Evolutionary conservation across 2,888 invertebrate genomes (phyloP).

Genomic region (Pseudococcus jackbeardsleyi): DNA sequence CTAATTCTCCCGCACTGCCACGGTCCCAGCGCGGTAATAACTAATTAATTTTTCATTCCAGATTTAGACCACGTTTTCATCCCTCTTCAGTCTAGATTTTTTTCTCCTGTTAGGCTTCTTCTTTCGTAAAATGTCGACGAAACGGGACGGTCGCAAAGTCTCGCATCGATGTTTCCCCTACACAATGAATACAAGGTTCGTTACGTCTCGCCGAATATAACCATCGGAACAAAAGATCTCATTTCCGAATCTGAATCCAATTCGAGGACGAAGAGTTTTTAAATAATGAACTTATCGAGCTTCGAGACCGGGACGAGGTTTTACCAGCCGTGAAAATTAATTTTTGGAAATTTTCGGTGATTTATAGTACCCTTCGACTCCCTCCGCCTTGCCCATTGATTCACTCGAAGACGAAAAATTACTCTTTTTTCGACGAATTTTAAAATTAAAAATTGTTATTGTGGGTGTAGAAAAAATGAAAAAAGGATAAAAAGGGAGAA

Average conservation of each 20-base stretch:
- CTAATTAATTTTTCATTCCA: neutral
- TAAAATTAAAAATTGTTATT: no score
- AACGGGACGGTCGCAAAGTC: neutral
- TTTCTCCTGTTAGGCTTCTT: neutral
- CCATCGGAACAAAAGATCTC: neutral
- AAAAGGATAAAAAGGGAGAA: no score
- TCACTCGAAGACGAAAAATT: neutral
- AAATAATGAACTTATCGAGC: neutral
- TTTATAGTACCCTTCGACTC: neutral
- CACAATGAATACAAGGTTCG: neutral
- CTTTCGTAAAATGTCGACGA: neutral
- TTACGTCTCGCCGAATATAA: neutral
- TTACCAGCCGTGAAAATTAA: neutral
- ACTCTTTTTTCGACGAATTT: neutral
- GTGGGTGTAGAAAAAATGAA: no score
- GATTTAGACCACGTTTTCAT: neutral
- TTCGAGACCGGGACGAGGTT: neutral
- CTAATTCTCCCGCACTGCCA: neutral
- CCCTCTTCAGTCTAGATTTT: neutral
- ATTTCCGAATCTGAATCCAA: conserved; percentile 3
- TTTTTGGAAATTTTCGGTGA: neutral
- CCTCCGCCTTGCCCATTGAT: neutral
- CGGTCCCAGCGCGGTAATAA: neutral
- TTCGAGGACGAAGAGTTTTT: neutral
- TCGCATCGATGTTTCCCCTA: neutral